Conservation (phyloP, 1,140 invertebrate genomes). For the Euwallacea fornicatus region DNA sequence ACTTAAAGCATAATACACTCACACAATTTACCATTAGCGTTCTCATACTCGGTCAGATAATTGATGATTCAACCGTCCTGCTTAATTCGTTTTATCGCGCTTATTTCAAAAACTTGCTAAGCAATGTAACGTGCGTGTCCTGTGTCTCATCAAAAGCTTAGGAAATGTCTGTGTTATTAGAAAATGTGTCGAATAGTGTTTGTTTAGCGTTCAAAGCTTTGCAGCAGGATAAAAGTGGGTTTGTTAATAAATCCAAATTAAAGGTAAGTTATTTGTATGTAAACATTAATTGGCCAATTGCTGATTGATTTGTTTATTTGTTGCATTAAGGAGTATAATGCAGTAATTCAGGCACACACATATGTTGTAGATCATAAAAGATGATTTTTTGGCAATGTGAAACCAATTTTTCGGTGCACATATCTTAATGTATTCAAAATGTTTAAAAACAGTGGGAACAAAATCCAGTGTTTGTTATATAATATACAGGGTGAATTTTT, state of each 20-base stretch:
- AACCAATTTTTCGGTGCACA: too few species aligned
- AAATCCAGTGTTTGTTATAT: too few species aligned
- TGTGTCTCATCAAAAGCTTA: slow-evolving; percentile 4
- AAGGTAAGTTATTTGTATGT: slow-evolving; percentile 59
- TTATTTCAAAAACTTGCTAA: slow-evolving; percentile 15
- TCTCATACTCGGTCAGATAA: slow-evolving; percentile 3
- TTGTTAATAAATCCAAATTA: slow-evolving; percentile 73
- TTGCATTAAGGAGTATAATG: too few species aligned
- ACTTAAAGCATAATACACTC: neutral
- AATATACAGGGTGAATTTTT: too few species aligned
- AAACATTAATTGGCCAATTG: too few species aligned
- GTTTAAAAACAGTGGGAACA: too few species aligned
- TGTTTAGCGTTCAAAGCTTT: slow-evolving; percentile 76
- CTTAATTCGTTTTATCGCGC: slow-evolving; percentile 29
- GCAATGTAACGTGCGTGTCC: neutral
- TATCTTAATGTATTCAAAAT: too few species aligned
- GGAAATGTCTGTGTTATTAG: slow-evolving; percentile 65
- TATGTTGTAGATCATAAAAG: too few species aligned
- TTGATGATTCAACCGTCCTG: slow-evolving; percentile 18
- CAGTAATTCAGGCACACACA: too few species aligned
- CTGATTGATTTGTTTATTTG: too few species aligned
- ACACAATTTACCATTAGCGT: neutral
- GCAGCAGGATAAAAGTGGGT: slow-evolving; percentile 60
- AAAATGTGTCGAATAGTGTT: slow-evolving; percentile 72
- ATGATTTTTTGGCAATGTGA: too few species aligned